These are phyloP conservation scores for Drosophila murphyi DNA, from an alignment of 1,140 invertebrate genomes.

Conservation along the genomic window DNA sequence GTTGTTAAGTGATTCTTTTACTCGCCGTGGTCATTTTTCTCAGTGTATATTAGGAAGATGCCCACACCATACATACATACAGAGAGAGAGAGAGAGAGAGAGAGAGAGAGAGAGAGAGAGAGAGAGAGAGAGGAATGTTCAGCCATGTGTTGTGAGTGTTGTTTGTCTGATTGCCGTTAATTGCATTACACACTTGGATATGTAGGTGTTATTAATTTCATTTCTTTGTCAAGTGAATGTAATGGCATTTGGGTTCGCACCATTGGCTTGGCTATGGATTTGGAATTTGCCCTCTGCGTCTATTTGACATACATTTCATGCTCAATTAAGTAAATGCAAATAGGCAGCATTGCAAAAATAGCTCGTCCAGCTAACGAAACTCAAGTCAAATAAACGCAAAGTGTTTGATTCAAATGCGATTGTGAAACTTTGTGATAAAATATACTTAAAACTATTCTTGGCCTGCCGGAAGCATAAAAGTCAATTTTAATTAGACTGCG, in stretches of 20 bases:
- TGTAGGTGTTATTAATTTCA: constrained; percentile 51
- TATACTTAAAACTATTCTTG: constrained; percentile 6
- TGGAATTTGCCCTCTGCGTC: background rate
- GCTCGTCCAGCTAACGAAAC: constrained; percentile 18
- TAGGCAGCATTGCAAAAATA: constrained; percentile 10
- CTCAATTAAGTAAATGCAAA: constrained; percentile 41
- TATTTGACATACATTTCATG: constrained; percentile 43
- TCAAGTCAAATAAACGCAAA: constrained; percentile 15
- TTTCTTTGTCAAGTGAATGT: constrained; percentile 37
- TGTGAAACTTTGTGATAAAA: background rate
- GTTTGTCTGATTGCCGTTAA: constrained; percentile 49
- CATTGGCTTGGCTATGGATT: background rate
- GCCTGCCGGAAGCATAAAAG: background rate
- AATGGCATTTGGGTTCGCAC: constrained; percentile 24
- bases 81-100: background rate
- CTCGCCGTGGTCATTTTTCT: background rate
- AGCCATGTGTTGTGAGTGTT: constrained; percentile 11
- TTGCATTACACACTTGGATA: constrained; percentile 43
- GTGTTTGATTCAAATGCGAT: constrained; percentile 16
- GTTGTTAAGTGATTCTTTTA: no score
- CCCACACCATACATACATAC: constrained; percentile 1
- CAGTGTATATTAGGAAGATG: background rate
- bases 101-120: background rate
- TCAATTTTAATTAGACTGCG: constrained; percentile 11
- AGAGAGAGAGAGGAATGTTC: background rate